Percentiles rank a stretch among this genome's conserved stretches.
Evolutionary conservation across 2,888 invertebrate species (phyloP).

Genomic region (Neoascia interrupta): DNA sequence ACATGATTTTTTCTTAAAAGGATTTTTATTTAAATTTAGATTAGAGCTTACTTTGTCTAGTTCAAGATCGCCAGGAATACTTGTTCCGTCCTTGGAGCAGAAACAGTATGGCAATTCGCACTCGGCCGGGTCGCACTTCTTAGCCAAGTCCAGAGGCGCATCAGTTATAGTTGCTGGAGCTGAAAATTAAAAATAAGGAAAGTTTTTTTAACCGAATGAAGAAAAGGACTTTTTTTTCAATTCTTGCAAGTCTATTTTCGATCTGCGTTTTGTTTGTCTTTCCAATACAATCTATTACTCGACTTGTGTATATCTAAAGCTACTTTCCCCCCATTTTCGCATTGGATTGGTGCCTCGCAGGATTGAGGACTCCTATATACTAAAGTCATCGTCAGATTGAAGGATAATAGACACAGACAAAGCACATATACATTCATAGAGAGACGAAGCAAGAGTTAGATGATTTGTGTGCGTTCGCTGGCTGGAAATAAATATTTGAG

Average conservation of each 20-base stretch:
- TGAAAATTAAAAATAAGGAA: constrained; percentile 75
- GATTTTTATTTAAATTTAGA: constrained; percentile 1
- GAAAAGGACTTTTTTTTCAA: not conserved
- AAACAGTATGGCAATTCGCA: constrained; percentile 94
- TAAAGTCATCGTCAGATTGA: constrained; percentile 53
- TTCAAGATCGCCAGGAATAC: constrained; percentile 90
- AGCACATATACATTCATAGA: not conserved
- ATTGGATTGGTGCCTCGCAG: not conserved
- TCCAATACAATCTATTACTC: not conserved
- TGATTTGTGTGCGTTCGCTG: no score
- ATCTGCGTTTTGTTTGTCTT: constrained; percentile 32
- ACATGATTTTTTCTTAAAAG: not conserved
- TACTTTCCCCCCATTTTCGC: no score
- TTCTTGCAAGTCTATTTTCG: not conserved
- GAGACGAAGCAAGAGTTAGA: not conserved
- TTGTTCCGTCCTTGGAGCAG: constrained; percentile 94
- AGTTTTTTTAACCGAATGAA: not conserved
- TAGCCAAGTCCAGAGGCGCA: constrained; percentile 88
- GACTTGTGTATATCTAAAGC: constrained; percentile 39
- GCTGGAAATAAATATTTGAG: constrained; percentile 54
- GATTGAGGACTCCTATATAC: constrained; percentile 22
- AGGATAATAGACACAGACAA: constrained; percentile 50
- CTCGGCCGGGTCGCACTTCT: constrained; percentile 87
- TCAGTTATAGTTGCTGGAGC: constrained; percentile 91
- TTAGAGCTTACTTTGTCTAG: constrained; percentile 86